A percentile compares a stretch with the other conserved stretches of the same genome.
These are phyloP conservation scores for Xiphydria camelus DNA, from an alignment of 2,888 invertebrate species.

Conservation along the genomic window DNA sequence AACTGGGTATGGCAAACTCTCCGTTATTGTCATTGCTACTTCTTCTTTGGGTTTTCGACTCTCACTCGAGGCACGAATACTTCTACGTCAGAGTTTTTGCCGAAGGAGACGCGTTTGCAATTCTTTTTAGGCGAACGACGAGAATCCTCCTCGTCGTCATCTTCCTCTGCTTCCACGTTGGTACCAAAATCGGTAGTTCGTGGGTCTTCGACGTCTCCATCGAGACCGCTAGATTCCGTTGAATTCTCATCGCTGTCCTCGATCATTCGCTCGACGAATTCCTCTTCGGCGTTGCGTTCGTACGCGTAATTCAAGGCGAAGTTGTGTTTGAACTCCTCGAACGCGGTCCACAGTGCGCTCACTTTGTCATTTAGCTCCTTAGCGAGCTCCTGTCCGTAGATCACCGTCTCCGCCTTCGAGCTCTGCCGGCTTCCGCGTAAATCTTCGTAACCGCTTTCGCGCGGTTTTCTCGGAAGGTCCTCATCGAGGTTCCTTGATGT, in stretches of 20 bases:
- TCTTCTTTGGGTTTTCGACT: not conserved
- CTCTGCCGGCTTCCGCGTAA: slow-evolving; percentile 21
- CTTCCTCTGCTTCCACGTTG: not conserved
- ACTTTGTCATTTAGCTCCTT: slow-evolving; percentile 22
- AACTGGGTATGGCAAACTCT: too few relatives aligned
- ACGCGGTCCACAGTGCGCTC: slow-evolving; percentile 23
- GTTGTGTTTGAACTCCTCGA: slow-evolving; percentile 21
- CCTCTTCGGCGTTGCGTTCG: not conserved
- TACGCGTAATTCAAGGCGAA: not conserved
- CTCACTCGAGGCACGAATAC: not conserved
- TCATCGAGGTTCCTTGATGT: slow-evolving; percentile 14
- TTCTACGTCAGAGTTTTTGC: not conserved
- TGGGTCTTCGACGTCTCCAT: not conserved
- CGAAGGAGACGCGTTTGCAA: too few relatives aligned
- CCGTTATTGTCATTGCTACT: too few relatives aligned
- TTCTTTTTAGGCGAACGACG: not conserved
- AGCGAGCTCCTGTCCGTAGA: slow-evolving; percentile 21
- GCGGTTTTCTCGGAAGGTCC: slow-evolving; percentile 13
- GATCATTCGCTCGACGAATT: not conserved
- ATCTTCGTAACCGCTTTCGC: slow-evolving; percentile 18
- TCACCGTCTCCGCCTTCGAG: slow-evolving; percentile 21
- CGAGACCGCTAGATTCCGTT: not conserved
- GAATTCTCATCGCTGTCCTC: not conserved
- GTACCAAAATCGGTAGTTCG: not conserved
- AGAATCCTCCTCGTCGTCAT: not conserved